Percentiles rank a stretch among this genome's conserved stretches.
Conservation (phyloP, 2,797 vertebrate species). For the Channallabes apus region DNA sequence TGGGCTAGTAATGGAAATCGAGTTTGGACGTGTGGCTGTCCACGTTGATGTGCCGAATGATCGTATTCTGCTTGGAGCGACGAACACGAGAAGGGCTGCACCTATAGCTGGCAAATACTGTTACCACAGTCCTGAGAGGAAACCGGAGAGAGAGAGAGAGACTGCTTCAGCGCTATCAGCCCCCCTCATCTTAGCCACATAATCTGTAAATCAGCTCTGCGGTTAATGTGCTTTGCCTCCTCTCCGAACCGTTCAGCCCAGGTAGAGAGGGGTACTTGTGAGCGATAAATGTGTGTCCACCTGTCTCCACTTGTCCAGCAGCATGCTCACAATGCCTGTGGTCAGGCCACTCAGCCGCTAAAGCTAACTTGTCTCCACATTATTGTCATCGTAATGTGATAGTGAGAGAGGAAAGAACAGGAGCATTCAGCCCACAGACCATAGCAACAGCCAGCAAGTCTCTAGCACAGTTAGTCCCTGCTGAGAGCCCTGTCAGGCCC, state of each 20-base stretch:
- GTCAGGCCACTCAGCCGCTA: constrained; percentile 41
- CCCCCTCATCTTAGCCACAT: constrained; percentile 55
- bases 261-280: constrained; percentile 37
- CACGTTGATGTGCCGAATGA: constrained; percentile 39
- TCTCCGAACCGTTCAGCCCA: constrained; percentile 45
- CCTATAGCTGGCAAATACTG: constrained; percentile 66
- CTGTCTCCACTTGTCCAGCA: constrained; percentile 27
- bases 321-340: constrained; percentile 17
- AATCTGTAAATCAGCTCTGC: constrained; percentile 62
- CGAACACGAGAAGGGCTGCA: constrained; percentile 47
- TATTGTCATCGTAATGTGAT: constrained; percentile 49
- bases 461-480: constrained; percentile 51
- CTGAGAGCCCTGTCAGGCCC: constrained; percentile 43
- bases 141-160: constrained; percentile 25
- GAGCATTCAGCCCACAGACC: constrained; percentile 17
- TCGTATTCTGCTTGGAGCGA: constrained; percentile 54
- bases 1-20: constrained; percentile 59
- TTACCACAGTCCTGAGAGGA: constrained; percentile 56
- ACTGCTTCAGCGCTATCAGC: constrained; percentile 54
- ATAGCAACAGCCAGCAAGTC: constrained; percentile 41
- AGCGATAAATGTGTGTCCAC: constrained; percentile 39
- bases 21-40: constrained; percentile 42
- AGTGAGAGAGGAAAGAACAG: constrained; percentile 33
- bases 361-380: constrained; percentile 26
- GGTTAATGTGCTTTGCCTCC: constrained; percentile 26